Base-by-base conservation (phyloP, 2,888 invertebrate species). In the Linnaemya tessellans region DNA sequence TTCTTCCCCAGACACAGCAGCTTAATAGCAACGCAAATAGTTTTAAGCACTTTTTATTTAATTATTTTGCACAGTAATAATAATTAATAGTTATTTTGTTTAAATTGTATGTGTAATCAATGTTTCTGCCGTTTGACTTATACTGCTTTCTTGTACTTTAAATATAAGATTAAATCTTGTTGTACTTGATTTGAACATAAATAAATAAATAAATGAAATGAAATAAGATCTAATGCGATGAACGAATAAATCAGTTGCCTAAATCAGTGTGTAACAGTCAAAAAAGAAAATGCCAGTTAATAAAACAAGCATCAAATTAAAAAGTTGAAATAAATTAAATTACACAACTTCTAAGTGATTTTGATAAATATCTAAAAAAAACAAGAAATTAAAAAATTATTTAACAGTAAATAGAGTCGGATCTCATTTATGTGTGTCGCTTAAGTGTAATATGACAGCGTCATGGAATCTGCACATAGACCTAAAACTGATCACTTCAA, bases 381-480 rank as follows among this genome's bases (percentile, higher is more conserved):
- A n/a, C n/a, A n/a, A n/a, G n/a, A 43, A 43, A 7, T 38, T 15
- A 20, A 9, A 15, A 22, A 60, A 43, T 35, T 8, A 58, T 38
- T 68, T 58, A 78, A 78, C 22, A 46, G 77, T 68, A 68, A 58
- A 30, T 49, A 22, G 68, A 60, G 68, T 49, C 68, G 68, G 7
- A n/a, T 38, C 20, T n/a, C 60, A 11, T 20, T 62, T 20, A 30
- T 20, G 41, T 43, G 41, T 62, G 41, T 18, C 70, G 58, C 30
- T 79, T 60, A 58, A 80, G 38, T 64, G 67, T 67, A 51, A 60
- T 67, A 60, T 67, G 80, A 73, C 73, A 80, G 49, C 38, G 60
- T 73, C 67, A 67, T 80, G 67, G 43, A 51, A 60, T 25, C 25
- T 41, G 46, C 65, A 65, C 65, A 46, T 30, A 30, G n/a, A 46